Evolutionary conservation across 2,113 vertebrate genomes (phyloP), one percentile per base, ranked within the genome.

Genomic region (Austrofundulus limnaeus): DNA sequence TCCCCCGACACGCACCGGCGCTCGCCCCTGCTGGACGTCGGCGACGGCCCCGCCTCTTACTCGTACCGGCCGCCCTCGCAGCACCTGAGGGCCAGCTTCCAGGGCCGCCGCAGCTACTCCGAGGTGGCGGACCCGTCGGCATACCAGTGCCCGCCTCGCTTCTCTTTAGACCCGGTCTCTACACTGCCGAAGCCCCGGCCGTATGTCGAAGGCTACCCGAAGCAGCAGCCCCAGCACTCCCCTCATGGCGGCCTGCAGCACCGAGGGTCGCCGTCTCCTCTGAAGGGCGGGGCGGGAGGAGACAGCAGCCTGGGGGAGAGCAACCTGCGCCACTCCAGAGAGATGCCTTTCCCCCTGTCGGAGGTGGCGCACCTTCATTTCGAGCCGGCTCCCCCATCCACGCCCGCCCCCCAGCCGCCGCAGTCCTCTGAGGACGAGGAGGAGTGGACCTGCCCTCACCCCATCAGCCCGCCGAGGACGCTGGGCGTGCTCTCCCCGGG

Each of bases 361-460:
- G 96, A 96, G 66, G 92, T 96, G 82, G 92, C 94, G 28, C 90
- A 95, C 68, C 87, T 95, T 31, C 94, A 91, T 61, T 97, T 95
- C 21, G 95, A 97, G 88, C 87, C 84, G 8, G 86, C 70, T 17
- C 85, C 78, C 14, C 90, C 62, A 20, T 94, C 83, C 56, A 76
- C 88, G 0, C 56, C 88, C 0, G 85, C 90, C 3, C 85, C 88
- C 0, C 90, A 78, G 39, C 90, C 89, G 2, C 87, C 87, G 0
- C 96, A 98, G 63, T 98, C 96, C 2, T 97, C 95, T 4, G 92
- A 93, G 0, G 96, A 98, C 0, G 96, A 98, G 81, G 97, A 98
- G 61, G 97, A 98, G 71, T 98, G 97, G 97, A 91, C 90, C 10
- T 93, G 95, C 52, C 92, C 94, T 23, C 94, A 87, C 87, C 93